These are phyloP conservation scores for Choristoneura rosaceana DNA, from an alignment of 2,888 invertebrate genomes.

Conservation along the genomic window DNA sequence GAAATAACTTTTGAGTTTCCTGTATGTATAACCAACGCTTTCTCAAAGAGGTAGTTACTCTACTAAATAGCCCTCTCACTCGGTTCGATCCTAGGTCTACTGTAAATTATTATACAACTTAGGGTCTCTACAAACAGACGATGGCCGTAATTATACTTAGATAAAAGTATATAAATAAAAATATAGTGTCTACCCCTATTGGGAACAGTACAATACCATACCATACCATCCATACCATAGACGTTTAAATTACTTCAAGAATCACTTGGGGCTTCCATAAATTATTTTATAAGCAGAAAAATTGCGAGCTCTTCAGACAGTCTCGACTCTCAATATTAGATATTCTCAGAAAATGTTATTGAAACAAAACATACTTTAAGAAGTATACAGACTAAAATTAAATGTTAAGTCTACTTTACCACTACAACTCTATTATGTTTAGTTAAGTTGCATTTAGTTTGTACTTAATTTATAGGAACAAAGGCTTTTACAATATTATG, in stretches of 20 bases:
- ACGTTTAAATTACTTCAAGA: conserved; percentile 13
- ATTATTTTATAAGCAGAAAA: conserved; percentile 21
- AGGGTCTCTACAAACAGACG: too few species aligned
- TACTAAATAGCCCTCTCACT: too few species aligned
- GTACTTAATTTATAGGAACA: neutral
- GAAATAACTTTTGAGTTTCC: too few species aligned
- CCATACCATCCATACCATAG: neutral
- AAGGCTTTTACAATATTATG: too few species aligned
- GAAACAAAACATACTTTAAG: neutral
- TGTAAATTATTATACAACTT: too few species aligned
- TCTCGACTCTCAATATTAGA: neutral
- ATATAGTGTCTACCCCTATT: too few species aligned
- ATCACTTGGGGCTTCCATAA: neutral
- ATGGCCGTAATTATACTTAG: too few species aligned
- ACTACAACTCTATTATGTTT: neutral
- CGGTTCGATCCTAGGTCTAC: too few species aligned
- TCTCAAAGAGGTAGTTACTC: too few species aligned
- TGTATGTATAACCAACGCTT: too few species aligned
- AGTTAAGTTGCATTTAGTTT: neutral
- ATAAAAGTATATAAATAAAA: too few species aligned
- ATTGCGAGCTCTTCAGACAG: conserved; percentile 18
- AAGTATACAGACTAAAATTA: neutral
- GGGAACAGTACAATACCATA: too few species aligned
- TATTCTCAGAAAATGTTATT: neutral
- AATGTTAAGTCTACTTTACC: neutral